Conservation (phyloP, 2,888 invertebrate genomes). For the Plagodis pulveraria region DNA sequence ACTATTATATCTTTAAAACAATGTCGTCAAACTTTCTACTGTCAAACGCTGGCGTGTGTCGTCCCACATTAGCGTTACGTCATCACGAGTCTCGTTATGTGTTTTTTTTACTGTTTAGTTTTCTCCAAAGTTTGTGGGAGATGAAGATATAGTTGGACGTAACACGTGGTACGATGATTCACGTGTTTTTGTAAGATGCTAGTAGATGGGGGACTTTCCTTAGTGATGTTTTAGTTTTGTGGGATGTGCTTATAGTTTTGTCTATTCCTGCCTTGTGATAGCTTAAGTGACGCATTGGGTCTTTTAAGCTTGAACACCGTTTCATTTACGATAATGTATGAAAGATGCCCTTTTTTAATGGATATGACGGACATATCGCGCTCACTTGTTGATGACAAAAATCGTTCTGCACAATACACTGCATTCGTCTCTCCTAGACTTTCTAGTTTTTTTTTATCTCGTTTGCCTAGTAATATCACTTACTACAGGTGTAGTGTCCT, state of each 20-base stretch:
- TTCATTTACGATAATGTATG: too few species aligned
- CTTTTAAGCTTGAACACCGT: too few species aligned
- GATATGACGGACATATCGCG: too few species aligned
- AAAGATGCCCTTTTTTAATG: too few species aligned
- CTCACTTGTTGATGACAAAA: too few species aligned
- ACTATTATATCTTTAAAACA: conserved; percentile 39
- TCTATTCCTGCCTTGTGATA: too few species aligned
- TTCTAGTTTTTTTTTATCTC: too few species aligned
- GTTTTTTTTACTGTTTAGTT: conserved; percentile 32
- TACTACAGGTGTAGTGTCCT: too few species aligned
- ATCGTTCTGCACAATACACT: too few species aligned
- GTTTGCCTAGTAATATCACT: too few species aligned
- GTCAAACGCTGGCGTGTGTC: conserved; percentile 29
- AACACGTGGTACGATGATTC: conserved; percentile 15
- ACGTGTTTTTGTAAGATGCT: not conserved
- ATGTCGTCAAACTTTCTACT: conserved; percentile 61
- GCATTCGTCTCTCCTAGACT: too few species aligned
- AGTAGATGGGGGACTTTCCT: not conserved
- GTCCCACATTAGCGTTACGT: conserved; percentile 57
- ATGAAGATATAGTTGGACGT: conserved; percentile 8
- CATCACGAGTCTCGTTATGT: conserved; percentile 38
- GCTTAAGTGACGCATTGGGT: too few species aligned
- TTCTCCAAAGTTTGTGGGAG: conserved; percentile 30
- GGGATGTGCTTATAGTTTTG: not conserved
- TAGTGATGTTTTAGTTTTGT: not conserved